Percentiles rank a stretch among this genome's conserved stretches.
phyloP scores from a whole-genome alignment of 2,113 vertebrate species.

The Xyrauchen texanus region DNA sequence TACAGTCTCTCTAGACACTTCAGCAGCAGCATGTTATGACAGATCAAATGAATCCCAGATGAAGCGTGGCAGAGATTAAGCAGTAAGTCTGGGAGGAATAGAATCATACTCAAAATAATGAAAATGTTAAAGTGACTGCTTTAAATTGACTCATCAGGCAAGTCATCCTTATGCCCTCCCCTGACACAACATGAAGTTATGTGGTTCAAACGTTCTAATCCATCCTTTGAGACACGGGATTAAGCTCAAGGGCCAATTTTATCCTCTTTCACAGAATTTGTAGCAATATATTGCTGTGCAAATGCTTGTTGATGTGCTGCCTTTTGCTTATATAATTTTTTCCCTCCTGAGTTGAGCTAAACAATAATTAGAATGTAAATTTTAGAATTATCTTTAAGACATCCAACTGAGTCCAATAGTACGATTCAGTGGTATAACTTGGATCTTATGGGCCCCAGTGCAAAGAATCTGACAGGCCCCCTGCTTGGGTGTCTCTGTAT shows the following conservation, averaged over 20 bases:
- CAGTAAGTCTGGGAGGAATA: conserved; percentile 66
- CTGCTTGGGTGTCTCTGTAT: too few species aligned
- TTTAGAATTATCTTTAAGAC: too few species aligned
- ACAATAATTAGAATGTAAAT: too few species aligned
- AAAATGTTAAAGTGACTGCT: conserved; percentile 61
- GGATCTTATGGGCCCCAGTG: too few species aligned
- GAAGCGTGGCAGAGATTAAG: conserved; percentile 70
- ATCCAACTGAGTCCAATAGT: too few species aligned
- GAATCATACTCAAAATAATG: conserved; percentile 61
- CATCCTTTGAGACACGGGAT: conserved; percentile 59
- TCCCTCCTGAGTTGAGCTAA: too few species aligned
- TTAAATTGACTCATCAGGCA: conserved; percentile 77
- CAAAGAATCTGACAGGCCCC: too few species aligned
- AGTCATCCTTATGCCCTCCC: conserved; percentile 63
- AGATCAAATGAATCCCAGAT: conserved; percentile 74
- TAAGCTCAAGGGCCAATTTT: conserved; percentile 57
- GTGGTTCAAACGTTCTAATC: conserved; percentile 69
- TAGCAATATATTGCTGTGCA: not conserved
- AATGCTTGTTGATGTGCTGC: conserved; percentile 33
- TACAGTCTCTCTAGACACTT: conserved; percentile 49
- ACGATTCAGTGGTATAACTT: too few species aligned
- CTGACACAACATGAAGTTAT: conserved; percentile 64
- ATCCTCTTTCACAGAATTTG: conserved; percentile 53
- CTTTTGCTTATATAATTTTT: conserved; percentile 19
- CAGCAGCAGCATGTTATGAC: conserved; percentile 64